Conservation (phyloP, 2,797 vertebrate species). For the Ptychadena robeensis region DNA sequence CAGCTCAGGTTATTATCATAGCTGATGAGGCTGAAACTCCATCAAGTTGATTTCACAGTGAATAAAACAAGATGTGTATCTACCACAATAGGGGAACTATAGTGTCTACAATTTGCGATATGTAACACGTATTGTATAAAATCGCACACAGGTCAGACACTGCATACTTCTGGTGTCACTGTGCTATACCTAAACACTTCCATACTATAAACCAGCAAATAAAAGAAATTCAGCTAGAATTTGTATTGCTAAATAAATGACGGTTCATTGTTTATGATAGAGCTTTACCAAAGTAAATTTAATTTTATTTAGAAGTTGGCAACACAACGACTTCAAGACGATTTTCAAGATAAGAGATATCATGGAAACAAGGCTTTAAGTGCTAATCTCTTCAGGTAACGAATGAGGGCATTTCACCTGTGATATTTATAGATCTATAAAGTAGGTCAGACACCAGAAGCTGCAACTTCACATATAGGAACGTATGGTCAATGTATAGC, state of each 20-base stretch:
- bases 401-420: neutral
- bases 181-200: no score
- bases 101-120: no score
- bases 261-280: no score
- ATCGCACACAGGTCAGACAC: no score
- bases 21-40: constrained; percentile 43
- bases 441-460: constrained; percentile 10
- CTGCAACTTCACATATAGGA: constrained; percentile 44
- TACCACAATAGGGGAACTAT: neutral
- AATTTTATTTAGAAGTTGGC: no score
- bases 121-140: no score
- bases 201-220: no score
- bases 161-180: no score
- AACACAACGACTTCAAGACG: neutral
- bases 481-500: neutral
- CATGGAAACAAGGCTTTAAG: neutral
- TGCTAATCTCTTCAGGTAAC: neutral
- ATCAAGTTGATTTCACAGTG: constrained; percentile 11
- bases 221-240: no score
- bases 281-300: no score
- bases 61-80: neutral
- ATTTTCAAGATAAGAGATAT: neutral
- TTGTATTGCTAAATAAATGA: no score
- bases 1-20: constrained; percentile 13
- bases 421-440: constrained; percentile 9